Conservation (phyloP, 2,797 vertebrate species). For the Scyliorhinus canicula region DNA sequence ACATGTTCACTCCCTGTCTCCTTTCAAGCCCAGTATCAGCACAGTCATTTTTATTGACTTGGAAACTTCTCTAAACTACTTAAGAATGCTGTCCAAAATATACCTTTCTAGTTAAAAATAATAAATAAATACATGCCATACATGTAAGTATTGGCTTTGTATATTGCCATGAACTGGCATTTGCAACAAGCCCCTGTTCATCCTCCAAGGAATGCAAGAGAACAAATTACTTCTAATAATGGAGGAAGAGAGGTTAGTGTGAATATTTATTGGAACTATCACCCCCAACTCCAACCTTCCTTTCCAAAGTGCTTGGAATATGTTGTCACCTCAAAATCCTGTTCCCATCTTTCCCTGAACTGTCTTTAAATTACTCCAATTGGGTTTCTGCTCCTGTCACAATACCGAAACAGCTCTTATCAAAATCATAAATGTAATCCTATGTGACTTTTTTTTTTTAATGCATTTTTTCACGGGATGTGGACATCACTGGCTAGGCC, state of each 20-base stretch:
- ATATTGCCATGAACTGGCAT: not conserved
- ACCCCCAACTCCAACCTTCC: too few relatives aligned
- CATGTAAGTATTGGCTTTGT: not conserved
- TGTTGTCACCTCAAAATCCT: too few relatives aligned
- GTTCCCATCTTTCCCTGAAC: too few relatives aligned
- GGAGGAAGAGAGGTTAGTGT: not conserved
- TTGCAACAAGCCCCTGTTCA: not conserved
- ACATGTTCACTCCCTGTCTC: not conserved
- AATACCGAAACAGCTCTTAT: too few relatives aligned
- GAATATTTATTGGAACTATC: not conserved
- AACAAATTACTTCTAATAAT: not conserved
- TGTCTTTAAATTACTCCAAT: too few relatives aligned
- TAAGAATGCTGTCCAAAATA: not conserved
- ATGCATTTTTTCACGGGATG: too few relatives aligned
- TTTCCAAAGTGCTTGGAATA: too few relatives aligned
- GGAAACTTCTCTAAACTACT: not conserved
- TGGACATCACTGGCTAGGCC: too few relatives aligned
- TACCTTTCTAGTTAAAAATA: not conserved
- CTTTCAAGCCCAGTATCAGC: not conserved
- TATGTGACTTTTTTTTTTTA: too few relatives aligned
- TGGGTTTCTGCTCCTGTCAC: too few relatives aligned
- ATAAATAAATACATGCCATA: not conserved
- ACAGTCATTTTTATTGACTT: not conserved
- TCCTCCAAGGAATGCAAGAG: not conserved
- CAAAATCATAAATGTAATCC: too few relatives aligned